Conservation (phyloP, 1,140 invertebrate genomes). For the Trachymyrmex septentrionalis region DNA sequence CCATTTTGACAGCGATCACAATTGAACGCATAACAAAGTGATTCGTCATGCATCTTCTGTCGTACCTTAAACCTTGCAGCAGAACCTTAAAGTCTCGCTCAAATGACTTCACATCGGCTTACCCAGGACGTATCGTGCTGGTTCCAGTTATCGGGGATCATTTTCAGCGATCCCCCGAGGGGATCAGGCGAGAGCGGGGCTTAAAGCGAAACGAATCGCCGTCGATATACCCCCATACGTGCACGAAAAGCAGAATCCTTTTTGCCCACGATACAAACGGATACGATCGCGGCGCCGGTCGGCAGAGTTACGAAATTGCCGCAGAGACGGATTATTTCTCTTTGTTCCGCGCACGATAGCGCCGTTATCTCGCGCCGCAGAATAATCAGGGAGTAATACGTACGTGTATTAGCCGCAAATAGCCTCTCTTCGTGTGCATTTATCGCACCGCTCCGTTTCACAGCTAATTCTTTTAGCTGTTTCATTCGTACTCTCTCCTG, state of each 20-base stretch:
- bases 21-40: slow-evolving; percentile 34
- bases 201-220: slow-evolving; percentile 85
- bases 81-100: slow-evolving; percentile 66
- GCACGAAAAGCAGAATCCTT: slow-evolving; percentile 79
- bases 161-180: slow-evolving; percentile 81
- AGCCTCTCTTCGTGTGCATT: slow-evolving; percentile 48
- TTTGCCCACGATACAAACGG: slow-evolving; percentile 75
- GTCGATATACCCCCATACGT: slow-evolving; percentile 80
- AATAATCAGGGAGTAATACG: slow-evolving; percentile 66
- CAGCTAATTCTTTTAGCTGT: slow-evolving; percentile 59
- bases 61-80: slow-evolving; percentile 51
- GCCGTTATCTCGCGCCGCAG: slow-evolving; percentile 53
- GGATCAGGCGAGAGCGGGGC: slow-evolving; percentile 78
- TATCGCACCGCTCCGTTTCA: slow-evolving; percentile 17
- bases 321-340: slow-evolving; percentile 72
- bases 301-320: slow-evolving; percentile 73
- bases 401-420: slow-evolving; percentile 64
- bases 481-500: slow-evolving; percentile 39
- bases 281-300: slow-evolving; percentile 66
- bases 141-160: slow-evolving; percentile 84
- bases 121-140: slow-evolving; percentile 76
- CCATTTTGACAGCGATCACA: neutral
- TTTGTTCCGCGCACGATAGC: slow-evolving; percentile 65
- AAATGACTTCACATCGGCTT: slow-evolving; percentile 77
- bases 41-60: slow-evolving; percentile 54